Percentiles rank a stretch among this genome's conserved stretches.
Evolutionary conservation across 2,797 vertebrate genomes (phyloP).

Genomic region (Spheniscus humboldti): DNA sequence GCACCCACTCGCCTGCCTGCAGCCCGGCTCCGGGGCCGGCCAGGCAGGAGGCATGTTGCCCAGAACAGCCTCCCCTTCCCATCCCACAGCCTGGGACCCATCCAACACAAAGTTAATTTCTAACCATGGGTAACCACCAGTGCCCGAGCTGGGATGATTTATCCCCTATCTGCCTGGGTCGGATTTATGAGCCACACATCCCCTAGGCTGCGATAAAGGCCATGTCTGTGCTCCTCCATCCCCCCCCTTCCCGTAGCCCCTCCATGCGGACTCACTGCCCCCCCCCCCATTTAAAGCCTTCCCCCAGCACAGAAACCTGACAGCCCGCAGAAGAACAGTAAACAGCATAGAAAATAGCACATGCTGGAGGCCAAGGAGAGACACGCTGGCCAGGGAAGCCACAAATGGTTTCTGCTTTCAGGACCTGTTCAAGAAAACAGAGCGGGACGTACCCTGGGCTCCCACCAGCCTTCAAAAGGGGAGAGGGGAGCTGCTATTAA

Average conservation of each 20-base stretch:
- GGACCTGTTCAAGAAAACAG: slow-evolving; percentile 49
- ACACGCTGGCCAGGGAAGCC: slow-evolving; percentile 21
- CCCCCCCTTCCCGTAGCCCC: slow-evolving; percentile 5
- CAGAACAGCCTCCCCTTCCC: slow-evolving; percentile 68
- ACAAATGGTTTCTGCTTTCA: slow-evolving; percentile 59
- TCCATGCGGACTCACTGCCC: neutral
- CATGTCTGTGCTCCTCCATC: slow-evolving; percentile 70
- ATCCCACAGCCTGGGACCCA: slow-evolving; percentile 75
- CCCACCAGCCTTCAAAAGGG: neutral
- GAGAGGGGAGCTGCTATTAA: slow-evolving; percentile 13
- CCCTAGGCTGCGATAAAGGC: slow-evolving; percentile 73
- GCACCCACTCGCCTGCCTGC: neutral
- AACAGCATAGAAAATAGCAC: slow-evolving; percentile 74
- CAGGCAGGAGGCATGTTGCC: neutral
- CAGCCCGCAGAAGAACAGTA: slow-evolving; percentile 83
- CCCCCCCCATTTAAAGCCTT: slow-evolving; percentile 68
- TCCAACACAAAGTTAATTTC: slow-evolving; percentile 81
- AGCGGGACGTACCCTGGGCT: slow-evolving; percentile 17
- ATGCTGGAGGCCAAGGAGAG: slow-evolving; percentile 49
- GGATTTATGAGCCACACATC: slow-evolving; percentile 74
- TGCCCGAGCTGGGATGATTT: slow-evolving; percentile 78
- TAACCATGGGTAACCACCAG: slow-evolving; percentile 80
- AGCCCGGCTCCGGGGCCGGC: neutral
- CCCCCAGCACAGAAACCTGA: slow-evolving; percentile 72
- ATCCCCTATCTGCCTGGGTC: slow-evolving; percentile 74